Evolutionary conservation across 37 sponge, comb jelly and placozoan genomes (phyloP), one percentile per base, ranked within the genome.

Genomic region (Agelas oroides): DNA sequence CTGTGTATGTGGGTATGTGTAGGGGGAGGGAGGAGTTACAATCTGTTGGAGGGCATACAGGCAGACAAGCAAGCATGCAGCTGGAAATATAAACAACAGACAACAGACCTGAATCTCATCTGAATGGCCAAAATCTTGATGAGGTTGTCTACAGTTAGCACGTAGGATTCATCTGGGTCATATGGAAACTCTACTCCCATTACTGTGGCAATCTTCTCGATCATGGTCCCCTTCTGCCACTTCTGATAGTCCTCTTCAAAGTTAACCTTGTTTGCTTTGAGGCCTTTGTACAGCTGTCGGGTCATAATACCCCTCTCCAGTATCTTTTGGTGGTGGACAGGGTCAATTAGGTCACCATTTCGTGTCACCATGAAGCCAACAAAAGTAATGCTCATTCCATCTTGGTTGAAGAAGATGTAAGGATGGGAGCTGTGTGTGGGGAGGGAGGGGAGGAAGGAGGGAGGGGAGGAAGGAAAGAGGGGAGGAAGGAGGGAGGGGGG

Each of bases 361-460:
- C 18, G 20, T 21, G 18, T 87, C 2, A 63, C 67, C 0, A 53
- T 82, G 38, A 97, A 90, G 3, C 95, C 97, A 66, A 97, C 70
- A 76, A 97, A 97, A 11, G 97, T 90, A 57, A 94, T 70, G n/a
- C 32, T 78, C 16, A 11, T 20, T 25, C 79, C 59, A 63, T 87
- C 95, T 63, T 73, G 72, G 54, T 97, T 94, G 82, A 97, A 97
- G 80, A 97, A 97, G n/a, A 97, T 68, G 73, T 97, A 97, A 0
- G 97, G 97, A 76, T 97, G 97, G 65, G 84, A 75, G 59, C 90
- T 90, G 41, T 31, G 27, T 30, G 30, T 63, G 65, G 65, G 30
- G 30, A 8, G 6, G 11, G 8, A 63, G 30, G 30, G 27, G 30
- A 8, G 27, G 65, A 25, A 8, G 65, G 65, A 25, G 2, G 30